Conservation (phyloP, 2,113 vertebrate species). For the Zosterops borbonicus region DNA sequence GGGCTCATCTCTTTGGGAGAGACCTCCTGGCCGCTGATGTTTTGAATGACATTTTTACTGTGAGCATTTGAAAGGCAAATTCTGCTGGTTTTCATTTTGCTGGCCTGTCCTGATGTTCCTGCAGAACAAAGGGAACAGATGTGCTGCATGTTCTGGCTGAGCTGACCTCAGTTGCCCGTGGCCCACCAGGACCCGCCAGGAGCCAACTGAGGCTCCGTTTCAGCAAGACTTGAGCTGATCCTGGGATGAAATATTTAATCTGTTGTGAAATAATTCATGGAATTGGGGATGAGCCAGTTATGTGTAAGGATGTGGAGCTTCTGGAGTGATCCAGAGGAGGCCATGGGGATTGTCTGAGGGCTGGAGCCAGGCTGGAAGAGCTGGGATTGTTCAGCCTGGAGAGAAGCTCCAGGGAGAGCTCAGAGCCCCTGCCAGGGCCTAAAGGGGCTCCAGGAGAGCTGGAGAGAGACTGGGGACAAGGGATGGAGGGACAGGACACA, state of each 20-base stretch:
- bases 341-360: accelerated
- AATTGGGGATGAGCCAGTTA: accelerated
- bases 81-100: background rate
- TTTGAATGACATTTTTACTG: background rate
- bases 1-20: background rate
- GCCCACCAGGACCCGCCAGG: background rate
- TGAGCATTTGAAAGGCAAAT: background rate
- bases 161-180: background rate
- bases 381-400: background rate
- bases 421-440: accelerated
- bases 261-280: background rate
- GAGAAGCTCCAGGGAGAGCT: background rate
- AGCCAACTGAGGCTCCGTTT: accelerated
- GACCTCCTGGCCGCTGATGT: background rate
- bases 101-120: background rate
- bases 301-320: background rate
- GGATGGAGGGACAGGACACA: background rate
- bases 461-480: background rate
- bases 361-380: background rate
- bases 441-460: background rate
- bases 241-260: background rate
- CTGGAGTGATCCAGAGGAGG: background rate
- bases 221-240: background rate
- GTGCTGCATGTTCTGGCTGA: accelerated
- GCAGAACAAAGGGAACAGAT: background rate